phyloP scores from a whole-genome alignment of 2,113 vertebrate genomes.

The Scopus umbretta region DNA sequence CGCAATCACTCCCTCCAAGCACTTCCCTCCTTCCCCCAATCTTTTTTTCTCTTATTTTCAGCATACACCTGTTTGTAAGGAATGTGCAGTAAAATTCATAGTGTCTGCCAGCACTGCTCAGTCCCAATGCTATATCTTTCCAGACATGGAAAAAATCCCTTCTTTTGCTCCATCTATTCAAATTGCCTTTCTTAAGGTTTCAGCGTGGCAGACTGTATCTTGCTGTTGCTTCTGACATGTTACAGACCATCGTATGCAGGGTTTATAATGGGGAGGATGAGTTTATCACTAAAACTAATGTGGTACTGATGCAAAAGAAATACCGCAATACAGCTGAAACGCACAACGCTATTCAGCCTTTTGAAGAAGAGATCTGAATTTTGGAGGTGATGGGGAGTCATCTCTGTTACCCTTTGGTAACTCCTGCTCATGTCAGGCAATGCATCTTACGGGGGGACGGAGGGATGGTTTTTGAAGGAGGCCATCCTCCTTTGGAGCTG shows the following conservation, averaged over 20 bases:
- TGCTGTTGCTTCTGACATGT: background rate
- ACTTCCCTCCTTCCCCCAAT: background rate
- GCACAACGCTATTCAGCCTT: background rate
- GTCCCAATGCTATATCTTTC: background rate
- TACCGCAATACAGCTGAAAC: background rate
- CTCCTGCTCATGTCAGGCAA: background rate
- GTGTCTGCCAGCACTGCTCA: background rate
- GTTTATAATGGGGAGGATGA: background rate
- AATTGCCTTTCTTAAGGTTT: background rate
- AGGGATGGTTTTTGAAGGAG: background rate
- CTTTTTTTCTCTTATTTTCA: background rate
- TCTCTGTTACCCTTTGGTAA: background rate
- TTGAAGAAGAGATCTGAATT: background rate
- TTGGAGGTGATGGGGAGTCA: background rate
- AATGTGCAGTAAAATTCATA: background rate
- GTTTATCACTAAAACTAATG: background rate
- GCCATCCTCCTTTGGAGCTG: background rate
- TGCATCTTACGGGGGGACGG: no score
- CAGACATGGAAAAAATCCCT: background rate
- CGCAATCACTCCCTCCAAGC: background rate
- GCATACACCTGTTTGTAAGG: background rate
- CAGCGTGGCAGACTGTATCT: background rate
- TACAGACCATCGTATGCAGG: background rate
- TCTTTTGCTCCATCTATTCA: background rate
- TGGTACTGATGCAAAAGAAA: background rate